phyloP scores from a whole-genome alignment of 2,888 invertebrate species.

The Sphaeridia pumilis region DNA sequence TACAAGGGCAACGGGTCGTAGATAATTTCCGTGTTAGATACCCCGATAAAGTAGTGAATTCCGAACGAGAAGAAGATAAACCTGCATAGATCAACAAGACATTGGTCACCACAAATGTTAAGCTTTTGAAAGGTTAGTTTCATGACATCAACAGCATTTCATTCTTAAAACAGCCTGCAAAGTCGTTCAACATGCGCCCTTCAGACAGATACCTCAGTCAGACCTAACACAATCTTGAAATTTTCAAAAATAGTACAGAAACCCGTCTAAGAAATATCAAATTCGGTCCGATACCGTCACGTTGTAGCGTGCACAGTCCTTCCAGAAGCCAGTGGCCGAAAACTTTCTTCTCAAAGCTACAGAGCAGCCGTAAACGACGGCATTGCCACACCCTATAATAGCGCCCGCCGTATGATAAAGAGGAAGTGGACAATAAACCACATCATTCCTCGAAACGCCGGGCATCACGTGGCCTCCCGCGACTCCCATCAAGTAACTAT shows the following conservation, averaged over 20 bases:
- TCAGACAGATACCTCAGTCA: too few species aligned
- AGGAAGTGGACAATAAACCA: conserved; percentile 83
- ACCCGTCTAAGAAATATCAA: too few species aligned
- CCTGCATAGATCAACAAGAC: conserved; percentile 18
- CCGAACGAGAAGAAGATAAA: conserved; percentile 37
- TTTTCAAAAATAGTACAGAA: too few species aligned
- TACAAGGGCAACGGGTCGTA: conserved; percentile 50
- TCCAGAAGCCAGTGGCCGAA: conserved; percentile 85
- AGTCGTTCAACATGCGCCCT: too few species aligned
- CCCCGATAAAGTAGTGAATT: conserved; percentile 37
- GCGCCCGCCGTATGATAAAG: conserved; percentile 94
- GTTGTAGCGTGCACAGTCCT: conserved; percentile 82
- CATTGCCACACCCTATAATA: conserved; percentile 69
- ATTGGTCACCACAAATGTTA: too few species aligned
- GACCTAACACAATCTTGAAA: too few species aligned
- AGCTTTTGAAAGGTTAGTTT: too few species aligned
- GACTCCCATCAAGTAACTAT: conserved; percentile 18
- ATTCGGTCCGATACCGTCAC: too few species aligned
- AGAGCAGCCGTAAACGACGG: conserved; percentile 67
- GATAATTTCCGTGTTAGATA: conserved; percentile 42
- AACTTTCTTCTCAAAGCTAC: conserved; percentile 80
- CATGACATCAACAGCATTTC: too few species aligned
- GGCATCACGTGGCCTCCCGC: conserved; percentile 16
- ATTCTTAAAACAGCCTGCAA: too few species aligned
- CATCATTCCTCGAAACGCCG: conserved; percentile 55